Evolutionary conservation across 2,888 invertebrate genomes (phyloP), one percentile per base, ranked within the genome.

Genomic region (Pammene fasciana): DNA sequence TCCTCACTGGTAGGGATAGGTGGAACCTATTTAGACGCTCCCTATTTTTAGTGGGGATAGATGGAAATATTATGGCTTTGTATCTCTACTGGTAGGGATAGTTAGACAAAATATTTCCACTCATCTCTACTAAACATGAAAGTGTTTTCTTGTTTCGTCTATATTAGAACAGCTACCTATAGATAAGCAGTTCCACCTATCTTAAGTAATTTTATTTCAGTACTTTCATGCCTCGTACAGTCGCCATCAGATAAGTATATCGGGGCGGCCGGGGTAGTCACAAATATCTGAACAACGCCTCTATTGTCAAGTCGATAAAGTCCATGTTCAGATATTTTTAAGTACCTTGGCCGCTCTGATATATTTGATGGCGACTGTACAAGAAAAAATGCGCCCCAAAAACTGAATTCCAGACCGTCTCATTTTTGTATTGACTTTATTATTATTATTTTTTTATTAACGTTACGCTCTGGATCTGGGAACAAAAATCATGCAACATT

Each of bases 101-200:
- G 34, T 54, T 54, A n/a, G n/a, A 54, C 13, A 54, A 54, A 54
- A 54, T 54, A 54, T 54, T 54, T 54, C 54, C 13, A 54, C 34
- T 34, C 2, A 6, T 54, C 54, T 54, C 50, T 18, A 46, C 45
- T 46, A 46, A 13, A 46, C 45, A 46, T 46, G 45, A n/a, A 46
- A 46, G 45, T 46, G n/a, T 46, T 46, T 46, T 13, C 45, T 46
- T 46, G 45, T n/a, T 13, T 46, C n/a, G 45, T n/a, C 45, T 46
- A 48, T 16, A 48, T 36, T 36, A 36, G 36, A 36, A 4, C 36
- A 36, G 36, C 36, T 36, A 7, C 36, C 36, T n/a, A n/a, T n/a
- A n/a, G n/a, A n/a, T n/a, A n/a, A n/a, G n/a, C n/a, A n/a, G n/a
- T n/a, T n/a, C n/a, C n/a, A n/a, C n/a, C n/a, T n/a, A n/a, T n/a